Evolutionary conservation across 2,888 invertebrate species (phyloP).

Genomic region (Scrobipalpa atriplicella): DNA sequence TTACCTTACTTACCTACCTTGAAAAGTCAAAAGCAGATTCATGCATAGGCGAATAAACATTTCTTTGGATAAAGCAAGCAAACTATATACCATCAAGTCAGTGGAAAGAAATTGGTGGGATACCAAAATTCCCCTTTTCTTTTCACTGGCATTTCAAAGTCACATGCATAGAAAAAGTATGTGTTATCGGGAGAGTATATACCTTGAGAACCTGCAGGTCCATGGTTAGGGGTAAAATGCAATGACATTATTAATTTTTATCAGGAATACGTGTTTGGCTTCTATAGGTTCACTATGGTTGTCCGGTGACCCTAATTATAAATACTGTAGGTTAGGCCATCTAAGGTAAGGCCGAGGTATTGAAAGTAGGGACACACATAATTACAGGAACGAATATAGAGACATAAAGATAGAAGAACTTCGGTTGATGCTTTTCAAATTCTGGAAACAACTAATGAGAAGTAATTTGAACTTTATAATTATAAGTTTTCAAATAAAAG

Average conservation of each 20-base stretch:
- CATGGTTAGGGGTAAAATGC: constrained; percentile 80
- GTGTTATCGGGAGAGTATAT: constrained; percentile 79
- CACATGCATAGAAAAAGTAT: constrained; percentile 76
- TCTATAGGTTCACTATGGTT: constrained; percentile 59
- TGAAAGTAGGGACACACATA: constrained; percentile 68
- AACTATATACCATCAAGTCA: constrained; percentile 36
- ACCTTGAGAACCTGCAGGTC: constrained; percentile 84
- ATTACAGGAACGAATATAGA: constrained; percentile 63
- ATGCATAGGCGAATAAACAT: constrained; percentile 56
- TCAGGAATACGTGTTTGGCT: constrained; percentile 66
- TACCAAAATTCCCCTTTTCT: constrained; percentile 37
- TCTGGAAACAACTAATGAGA: constrained; percentile 58
- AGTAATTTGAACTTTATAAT: constrained; percentile 34
- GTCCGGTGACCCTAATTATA: constrained; percentile 69
- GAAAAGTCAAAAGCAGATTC: constrained; percentile 48
- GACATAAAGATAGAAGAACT: constrained; percentile 64
- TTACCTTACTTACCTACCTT: constrained; percentile 3
- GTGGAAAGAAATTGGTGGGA: constrained; percentile 10
- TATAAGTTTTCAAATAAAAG: neutral
- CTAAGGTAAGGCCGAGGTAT: constrained; percentile 61
- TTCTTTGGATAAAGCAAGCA: constrained; percentile 56
- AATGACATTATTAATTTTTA: constrained; percentile 77
- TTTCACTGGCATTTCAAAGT: constrained; percentile 48
- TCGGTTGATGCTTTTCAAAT: constrained; percentile 28
- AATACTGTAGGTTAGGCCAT: constrained; percentile 54